Base-by-base conservation (phyloP, 2,888 invertebrate genomes). In the Rotaria socialis region DNA sequence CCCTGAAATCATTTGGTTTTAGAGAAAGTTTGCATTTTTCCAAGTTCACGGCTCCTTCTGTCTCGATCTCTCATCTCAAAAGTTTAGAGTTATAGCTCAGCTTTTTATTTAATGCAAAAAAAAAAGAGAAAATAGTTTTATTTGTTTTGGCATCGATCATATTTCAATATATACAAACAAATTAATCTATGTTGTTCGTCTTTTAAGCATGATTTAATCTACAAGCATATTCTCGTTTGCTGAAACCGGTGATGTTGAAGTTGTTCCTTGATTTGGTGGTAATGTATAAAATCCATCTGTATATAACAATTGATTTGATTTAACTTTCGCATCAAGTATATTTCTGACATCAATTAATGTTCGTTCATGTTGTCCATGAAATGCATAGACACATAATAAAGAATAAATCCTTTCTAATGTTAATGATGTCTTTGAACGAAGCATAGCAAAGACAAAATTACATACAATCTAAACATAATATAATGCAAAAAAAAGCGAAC, bases 321-420 rank as follows among this genome's bases (percentile, higher is more conserved):
- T 80, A 3, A 80, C 75, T 80, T 80, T 27, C 2, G 41, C 43
- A 80, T 80, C 75, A 24, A 80, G 47, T 27, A 80, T 80, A 80
- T 80, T 80, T 47, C 75, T 1, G 43, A 80, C 75, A 11, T 80
- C 75, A 19, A 80, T 80, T 47, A 80, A 47, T 47, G 75, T 80
- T 47, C 47, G 41, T 41, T 80, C 75, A 47, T 80, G 41, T 43
- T 80, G 41, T 24, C 75, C 75, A 80, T 80, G 75, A 80, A 80
- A 80, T 47, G 75, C 43, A 47, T 80, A 80, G 41, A 80, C 47
- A 24, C 43, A 80, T 47, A 80, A 47, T 47, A 80, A 80, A 3
- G 75, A 80, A n/a, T 47, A 80, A n/a, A 80, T 80, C 47, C 75
- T 41, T 80, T 80, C 75, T 47, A 80, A 80, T 80, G 75, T 80